phyloP scores from a whole-genome alignment of 2,113 vertebrate genomes.

The Phocoena sinus region DNA sequence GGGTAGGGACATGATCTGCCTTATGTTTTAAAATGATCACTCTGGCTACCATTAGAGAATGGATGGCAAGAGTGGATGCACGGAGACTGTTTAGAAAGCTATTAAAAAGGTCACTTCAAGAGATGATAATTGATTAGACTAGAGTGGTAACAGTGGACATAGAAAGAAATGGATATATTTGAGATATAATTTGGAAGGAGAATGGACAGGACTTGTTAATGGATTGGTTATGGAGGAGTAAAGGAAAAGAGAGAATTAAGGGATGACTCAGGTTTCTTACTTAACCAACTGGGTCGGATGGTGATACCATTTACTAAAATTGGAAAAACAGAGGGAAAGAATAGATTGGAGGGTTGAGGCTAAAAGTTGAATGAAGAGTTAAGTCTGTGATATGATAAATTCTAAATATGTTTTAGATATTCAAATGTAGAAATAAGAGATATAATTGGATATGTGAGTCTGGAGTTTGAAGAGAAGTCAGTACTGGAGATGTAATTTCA shows the following conservation, averaged over 20 bases:
- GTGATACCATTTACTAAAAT: background rate
- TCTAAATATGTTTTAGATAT: background rate
- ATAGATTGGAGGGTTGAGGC: background rate
- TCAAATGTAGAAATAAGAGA: background rate
- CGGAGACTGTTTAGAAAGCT: background rate
- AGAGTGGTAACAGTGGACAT: background rate
- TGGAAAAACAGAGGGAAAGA: background rate
- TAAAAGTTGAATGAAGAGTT: background rate
- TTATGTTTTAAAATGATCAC: background rate
- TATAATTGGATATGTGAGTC: background rate
- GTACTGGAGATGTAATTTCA: background rate
- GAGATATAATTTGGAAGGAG: background rate
- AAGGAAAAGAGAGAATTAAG: background rate
- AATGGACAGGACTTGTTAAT: background rate
- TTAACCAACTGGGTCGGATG: background rate
- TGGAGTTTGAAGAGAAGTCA: background rate
- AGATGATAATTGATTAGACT: background rate
- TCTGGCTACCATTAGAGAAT: background rate
- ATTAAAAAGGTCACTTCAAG: background rate
- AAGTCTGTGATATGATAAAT: background rate
- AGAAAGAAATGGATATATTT: background rate
- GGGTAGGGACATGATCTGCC: background rate
- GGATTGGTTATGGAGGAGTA: background rate
- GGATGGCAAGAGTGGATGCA: background rate
- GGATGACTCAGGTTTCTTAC: background rate